Conservation (phyloP, 2,888 invertebrate species). For the Chymomyza amoena region DNA sequence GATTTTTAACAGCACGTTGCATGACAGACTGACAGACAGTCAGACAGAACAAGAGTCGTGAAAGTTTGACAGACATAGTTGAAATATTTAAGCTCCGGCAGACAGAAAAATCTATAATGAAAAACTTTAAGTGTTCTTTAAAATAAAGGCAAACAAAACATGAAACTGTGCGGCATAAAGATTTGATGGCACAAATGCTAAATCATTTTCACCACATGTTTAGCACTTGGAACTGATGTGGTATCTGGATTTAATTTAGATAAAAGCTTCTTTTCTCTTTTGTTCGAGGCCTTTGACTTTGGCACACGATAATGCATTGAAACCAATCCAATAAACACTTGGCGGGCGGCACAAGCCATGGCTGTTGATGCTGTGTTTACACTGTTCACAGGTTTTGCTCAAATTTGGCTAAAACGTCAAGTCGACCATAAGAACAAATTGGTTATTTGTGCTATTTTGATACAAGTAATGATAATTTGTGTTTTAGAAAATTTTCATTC, state of each 20-base stretch:
- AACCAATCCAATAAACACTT: constrained; percentile 65
- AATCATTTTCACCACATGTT: constrained; percentile 59
- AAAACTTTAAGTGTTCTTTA: not conserved
- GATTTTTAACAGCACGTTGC: constrained; percentile 41
- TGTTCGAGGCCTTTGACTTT: constrained; percentile 30
- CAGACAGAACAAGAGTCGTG: constrained; percentile 6
- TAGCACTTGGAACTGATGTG: constrained; percentile 16
- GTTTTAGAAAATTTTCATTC: too few species aligned
- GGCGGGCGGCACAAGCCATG: constrained; percentile 24
- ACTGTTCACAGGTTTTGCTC: not conserved
- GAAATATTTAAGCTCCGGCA: not conserved
- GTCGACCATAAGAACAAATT: too few species aligned
- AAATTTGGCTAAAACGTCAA: too few species aligned
- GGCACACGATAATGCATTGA: constrained; percentile 53
- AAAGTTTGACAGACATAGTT: constrained; percentile 22
- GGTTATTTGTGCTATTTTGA: too few species aligned
- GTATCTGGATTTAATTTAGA: constrained; percentile 68
- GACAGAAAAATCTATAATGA: not conserved
- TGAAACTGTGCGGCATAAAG: not conserved
- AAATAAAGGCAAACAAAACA: constrained; percentile 2
- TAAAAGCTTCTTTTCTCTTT: constrained; percentile 54
- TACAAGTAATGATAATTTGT: too few species aligned
- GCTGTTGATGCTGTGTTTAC: not conserved
- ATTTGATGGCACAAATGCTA: constrained; percentile 41
- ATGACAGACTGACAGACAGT: constrained; percentile 6